Percentiles rank a stretch among this genome's conserved stretches.
phyloP scores from a whole-genome alignment of 2,113 vertebrate species.

The Cololabis saira region DNA sequence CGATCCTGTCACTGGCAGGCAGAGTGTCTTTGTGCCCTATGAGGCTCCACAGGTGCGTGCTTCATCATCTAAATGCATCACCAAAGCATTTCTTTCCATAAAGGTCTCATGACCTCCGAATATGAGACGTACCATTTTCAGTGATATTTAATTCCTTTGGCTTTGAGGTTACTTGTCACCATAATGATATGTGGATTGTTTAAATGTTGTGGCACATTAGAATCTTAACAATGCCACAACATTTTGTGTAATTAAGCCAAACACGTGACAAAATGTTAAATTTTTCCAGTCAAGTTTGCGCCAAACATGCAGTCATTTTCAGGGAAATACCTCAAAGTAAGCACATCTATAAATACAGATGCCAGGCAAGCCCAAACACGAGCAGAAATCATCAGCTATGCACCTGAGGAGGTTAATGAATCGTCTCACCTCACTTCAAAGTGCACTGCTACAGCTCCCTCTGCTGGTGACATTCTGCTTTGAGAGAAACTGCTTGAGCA shows the following conservation, averaged over 20 bases:
- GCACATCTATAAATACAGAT: conserved; percentile 40
- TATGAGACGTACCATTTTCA: not conserved
- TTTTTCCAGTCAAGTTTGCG: not conserved
- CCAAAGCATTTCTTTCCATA: not conserved
- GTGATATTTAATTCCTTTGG: no score
- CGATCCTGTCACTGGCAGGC: conserved; percentile 92
- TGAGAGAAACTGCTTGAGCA: not conserved
- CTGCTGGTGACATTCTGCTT: conserved; percentile 38
- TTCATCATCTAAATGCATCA: conserved; percentile 5
- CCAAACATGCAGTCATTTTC: conserved; percentile 11
- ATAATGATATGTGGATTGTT: not conserved
- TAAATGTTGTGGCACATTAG: not conserved
- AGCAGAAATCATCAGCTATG: conserved; percentile 6
- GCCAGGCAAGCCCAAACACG: conserved; percentile 25
- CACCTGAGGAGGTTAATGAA: conserved; percentile 22
- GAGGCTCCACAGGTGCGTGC: conserved; percentile 92
- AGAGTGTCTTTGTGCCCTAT: conserved; percentile 94
- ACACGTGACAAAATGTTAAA: conserved; percentile 1
- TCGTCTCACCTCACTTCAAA: not conserved
- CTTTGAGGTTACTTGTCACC: no score
- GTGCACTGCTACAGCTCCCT: conserved; percentile 33
- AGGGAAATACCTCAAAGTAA: conserved; percentile 1
- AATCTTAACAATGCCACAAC: not conserved
- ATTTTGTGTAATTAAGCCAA: not conserved
- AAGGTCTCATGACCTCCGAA: not conserved